Conservation (phyloP, 2,797 vertebrate genomes). For the Zalophus californianus region DNA sequence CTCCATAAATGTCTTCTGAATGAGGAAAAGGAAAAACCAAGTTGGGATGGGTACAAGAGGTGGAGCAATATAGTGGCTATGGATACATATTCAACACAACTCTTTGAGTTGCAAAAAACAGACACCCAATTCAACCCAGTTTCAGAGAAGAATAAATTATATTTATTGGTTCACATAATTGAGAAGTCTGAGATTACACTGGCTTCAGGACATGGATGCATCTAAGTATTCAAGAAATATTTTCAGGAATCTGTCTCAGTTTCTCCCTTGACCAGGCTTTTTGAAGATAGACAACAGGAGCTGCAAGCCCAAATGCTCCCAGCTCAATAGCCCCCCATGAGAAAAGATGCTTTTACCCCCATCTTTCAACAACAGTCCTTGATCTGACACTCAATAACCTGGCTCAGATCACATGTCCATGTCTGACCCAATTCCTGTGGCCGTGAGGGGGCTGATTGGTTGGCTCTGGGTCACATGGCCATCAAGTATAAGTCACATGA, state of each 20-base stretch:
- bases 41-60: background rate
- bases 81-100: background rate
- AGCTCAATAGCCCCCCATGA: background rate
- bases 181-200: background rate
- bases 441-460: background rate
- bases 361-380: background rate
- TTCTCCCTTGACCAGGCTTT: background rate
- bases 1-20: background rate
- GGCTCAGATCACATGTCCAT: background rate
- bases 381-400: background rate
- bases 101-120: background rate
- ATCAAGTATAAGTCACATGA: background rate
- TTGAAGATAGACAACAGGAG: background rate
- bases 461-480: background rate
- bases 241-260: background rate
- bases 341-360: background rate
- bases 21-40: background rate
- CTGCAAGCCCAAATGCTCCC: background rate
- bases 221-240: background rate
- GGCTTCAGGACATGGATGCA: background rate
- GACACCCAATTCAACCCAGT: background rate
- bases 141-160: background rate
- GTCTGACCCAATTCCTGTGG: background rate
- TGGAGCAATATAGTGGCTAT: fast-evolving
- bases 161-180: background rate